Base-by-base conservation (phyloP, 2,888 invertebrate genomes). In the Agriotes lineatus region DNA sequence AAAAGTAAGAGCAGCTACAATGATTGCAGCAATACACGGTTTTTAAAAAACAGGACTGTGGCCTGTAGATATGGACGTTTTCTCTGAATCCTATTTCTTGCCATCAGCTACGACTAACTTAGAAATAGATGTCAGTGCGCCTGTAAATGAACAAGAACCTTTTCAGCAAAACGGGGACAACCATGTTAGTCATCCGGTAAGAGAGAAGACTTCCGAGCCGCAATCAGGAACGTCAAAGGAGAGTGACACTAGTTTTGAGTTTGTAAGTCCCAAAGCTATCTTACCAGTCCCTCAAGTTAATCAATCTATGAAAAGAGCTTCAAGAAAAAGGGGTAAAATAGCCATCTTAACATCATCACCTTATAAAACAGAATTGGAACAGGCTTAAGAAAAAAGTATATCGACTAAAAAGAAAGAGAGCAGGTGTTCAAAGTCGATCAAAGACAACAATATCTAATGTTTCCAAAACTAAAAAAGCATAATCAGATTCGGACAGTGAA, bases 1-100 rank as follows among this genome's bases (percentile, higher is more conserved):
- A 73, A 33, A 72, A 75, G 37, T 39, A 19, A 39, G 20, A 12
- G 39, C 58, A 58, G 42, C 59, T 10, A 60, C 44, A 14, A 60
- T 22, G 59, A 25, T 22, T 22, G 30, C 59, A 3, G 33, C 33
- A 44, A 22, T 60, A 45, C 44, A 60, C 16, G 30, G 22, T 9
- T 52, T 52, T 52, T 1, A 16, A 22, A 52, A 52, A 25, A 25
- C 30, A 25, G 30, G 25, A 2, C 1, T 52, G 1, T 52, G 52
- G 30, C 52, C 52, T 10, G 30, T 30, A 12, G 30, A 52, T 25
- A 30, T 25, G 42, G 10, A 14, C 5, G n/a, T 58, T 39, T 42
- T 57, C 18, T 10, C 35, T 18, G 57, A 57, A 4, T n/a, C 35
- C 7, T 35, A 57, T 37, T 57, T 35, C n/a, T 35, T 57, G 20